A percentile compares a stretch with the other conserved stretches of the same genome.
Conservation (phyloP, 2,888 invertebrate species). For the Leucania comma region DNA sequence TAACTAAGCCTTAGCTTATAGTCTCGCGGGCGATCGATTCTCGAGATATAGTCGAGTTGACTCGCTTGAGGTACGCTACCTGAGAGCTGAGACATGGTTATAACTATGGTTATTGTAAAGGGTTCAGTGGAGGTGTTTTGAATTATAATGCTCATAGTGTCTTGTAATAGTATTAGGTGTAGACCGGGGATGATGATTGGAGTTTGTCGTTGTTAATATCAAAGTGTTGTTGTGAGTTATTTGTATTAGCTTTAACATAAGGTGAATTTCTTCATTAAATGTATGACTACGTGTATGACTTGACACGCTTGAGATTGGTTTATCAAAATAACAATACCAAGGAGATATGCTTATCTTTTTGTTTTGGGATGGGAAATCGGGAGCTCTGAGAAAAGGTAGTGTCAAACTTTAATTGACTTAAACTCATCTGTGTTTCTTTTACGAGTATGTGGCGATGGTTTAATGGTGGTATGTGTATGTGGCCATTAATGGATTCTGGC, state of each 20-base stretch:
- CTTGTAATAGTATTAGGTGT: not conserved
- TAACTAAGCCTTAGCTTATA: slow-evolving; percentile 11
- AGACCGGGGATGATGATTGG: not conserved
- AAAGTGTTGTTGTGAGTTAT: not conserved
- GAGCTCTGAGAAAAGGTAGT: no score
- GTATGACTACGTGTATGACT: not conserved
- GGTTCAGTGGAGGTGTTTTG: slow-evolving; percentile 8
- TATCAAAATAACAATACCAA: not conserved
- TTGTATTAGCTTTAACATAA: not conserved
- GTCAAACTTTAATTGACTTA: no score
- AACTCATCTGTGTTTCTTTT: no score
- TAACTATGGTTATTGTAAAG: slow-evolving; percentile 9
- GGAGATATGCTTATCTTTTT: not conserved
- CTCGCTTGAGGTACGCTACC: slow-evolving; percentile 19
- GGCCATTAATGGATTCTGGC: no score
- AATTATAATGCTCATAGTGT: not conserved
- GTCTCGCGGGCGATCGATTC: slow-evolving; percentile 38
- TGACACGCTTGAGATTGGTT: not conserved
- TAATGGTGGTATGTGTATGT: no score
- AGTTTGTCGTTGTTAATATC: not conserved
- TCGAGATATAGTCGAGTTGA: slow-evolving; percentile 30
- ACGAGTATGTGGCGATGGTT: no score
- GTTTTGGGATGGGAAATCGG: not conserved
- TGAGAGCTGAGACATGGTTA: slow-evolving; percentile 18
- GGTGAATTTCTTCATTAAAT: no score